Conservation (phyloP, 2,888 invertebrate genomes). For the Pachydiplax longipennis region DNA sequence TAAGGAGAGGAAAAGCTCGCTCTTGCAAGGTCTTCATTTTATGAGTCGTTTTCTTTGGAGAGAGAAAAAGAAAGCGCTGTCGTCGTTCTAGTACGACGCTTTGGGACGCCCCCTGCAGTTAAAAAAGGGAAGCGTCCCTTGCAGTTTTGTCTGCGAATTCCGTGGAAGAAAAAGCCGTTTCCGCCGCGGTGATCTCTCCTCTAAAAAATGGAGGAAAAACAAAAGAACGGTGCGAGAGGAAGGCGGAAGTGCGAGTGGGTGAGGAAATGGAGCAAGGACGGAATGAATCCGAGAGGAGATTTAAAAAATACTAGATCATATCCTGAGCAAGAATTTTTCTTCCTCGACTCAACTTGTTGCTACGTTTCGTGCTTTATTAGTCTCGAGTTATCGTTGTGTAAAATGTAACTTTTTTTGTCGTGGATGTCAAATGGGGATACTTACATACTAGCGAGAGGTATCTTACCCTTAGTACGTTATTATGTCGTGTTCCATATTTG, state of each 20-base stretch:
- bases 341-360: too few species aligned
- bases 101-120: not conserved
- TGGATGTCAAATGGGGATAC: too few species aligned
- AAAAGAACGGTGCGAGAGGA: not conserved
- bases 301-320: not conserved
- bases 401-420: too few species aligned
- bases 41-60: not conserved
- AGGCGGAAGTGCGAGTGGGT: not conserved
- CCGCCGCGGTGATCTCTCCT: not conserved
- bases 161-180: slow-evolving; percentile 2
- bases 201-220: not conserved
- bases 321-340: too few species aligned
- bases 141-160: slow-evolving; percentile 36
- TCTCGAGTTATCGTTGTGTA: too few species aligned
- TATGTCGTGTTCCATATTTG: too few species aligned
- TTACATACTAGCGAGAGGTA: too few species aligned
- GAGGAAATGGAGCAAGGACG: not conserved
- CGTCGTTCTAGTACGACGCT: not conserved
- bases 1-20: not conserved
- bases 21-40: not conserved
- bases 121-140: not conserved
- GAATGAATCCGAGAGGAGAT: not conserved
- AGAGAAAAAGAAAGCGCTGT: not conserved
- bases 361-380: too few species aligned
- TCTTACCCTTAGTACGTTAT: too few species aligned